Evolutionary conservation across 2,888 invertebrate species (phyloP).

Genomic region (Phytoseiulus persimilis): DNA sequence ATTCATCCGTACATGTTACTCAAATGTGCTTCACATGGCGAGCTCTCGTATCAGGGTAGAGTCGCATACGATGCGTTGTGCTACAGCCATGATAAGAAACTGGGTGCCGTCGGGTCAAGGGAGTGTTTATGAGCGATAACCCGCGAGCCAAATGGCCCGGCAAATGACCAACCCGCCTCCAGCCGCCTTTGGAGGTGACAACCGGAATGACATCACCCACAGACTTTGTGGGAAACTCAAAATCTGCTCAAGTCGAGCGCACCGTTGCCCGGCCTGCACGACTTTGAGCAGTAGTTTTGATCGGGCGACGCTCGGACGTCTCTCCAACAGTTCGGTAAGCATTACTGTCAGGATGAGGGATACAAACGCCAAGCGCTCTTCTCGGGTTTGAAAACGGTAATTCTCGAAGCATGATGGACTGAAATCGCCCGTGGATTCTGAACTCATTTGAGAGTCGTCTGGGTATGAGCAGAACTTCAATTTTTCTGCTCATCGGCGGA

Average conservation of each 20-base stretch:
- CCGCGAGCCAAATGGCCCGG: conserved; percentile 27
- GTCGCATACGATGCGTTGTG: not conserved
- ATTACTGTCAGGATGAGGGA: too few species aligned
- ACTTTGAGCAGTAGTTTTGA: not conserved
- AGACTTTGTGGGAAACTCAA: not conserved
- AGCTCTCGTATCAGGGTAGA: not conserved
- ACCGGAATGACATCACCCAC: not conserved
- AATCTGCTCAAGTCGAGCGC: not conserved
- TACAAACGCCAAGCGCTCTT: too few species aligned
- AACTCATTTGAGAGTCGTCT: not conserved
- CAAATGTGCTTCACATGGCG: not conserved
- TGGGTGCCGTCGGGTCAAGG: not conserved
- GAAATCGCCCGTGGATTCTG: not conserved
- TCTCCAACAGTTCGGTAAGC: too few species aligned
- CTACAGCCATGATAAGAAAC: not conserved
- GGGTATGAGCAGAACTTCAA: not conserved
- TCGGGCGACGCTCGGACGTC: too few species aligned
- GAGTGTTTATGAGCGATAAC: conserved; percentile 39
- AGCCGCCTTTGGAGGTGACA: not conserved
- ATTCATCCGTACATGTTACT: not conserved
- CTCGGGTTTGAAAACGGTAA: not conserved
- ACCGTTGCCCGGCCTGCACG: not conserved
- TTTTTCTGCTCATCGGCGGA: not conserved
- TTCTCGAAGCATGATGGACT: not conserved
- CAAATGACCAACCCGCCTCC: conserved; percentile 26